A percentile compares a stretch with the other conserved stretches of the same genome.
phyloP scores from a whole-genome alignment of 2,113 vertebrate genomes.

The Hylia prasina region DNA sequence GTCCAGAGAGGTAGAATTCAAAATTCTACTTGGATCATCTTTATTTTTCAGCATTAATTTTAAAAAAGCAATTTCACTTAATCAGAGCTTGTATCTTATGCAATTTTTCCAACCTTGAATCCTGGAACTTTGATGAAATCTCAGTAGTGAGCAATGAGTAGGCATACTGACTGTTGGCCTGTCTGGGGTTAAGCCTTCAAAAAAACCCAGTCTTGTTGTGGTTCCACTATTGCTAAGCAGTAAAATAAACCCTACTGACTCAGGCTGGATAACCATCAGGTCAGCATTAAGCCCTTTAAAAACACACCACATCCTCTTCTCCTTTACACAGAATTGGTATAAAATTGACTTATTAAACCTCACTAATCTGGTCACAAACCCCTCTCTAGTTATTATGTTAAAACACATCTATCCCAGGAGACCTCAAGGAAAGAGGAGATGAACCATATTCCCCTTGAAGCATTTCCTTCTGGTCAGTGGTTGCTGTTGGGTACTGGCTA shows the following conservation, averaged over 20 bases:
- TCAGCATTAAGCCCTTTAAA: not conserved
- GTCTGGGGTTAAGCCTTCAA: not conserved
- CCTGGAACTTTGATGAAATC: not conserved
- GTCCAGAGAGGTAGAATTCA: not conserved
- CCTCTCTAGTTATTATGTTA: not conserved
- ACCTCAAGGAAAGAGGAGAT: not conserved
- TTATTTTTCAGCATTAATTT: not conserved
- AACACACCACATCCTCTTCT: not conserved
- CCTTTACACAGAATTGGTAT: not conserved
- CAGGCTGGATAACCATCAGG: not conserved
- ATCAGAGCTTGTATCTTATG: not conserved
- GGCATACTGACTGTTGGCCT: not conserved
- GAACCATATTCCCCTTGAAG: not conserved
- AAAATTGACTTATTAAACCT: not conserved
- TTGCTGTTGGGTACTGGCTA: not conserved
- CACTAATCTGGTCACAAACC: not conserved
- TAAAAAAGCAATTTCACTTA: not conserved
- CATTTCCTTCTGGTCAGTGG: not conserved
- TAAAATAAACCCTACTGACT: not conserved
- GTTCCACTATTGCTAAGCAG: not conserved
- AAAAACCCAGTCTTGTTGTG: fast-evolving
- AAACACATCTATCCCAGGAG: not conserved
- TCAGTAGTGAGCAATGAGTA: not conserved
- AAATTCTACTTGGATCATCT: not conserved
- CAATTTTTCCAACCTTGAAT: not conserved